Conservation (phyloP, 2,113 vertebrate genomes). For the Eurystomus gularis region DNA sequence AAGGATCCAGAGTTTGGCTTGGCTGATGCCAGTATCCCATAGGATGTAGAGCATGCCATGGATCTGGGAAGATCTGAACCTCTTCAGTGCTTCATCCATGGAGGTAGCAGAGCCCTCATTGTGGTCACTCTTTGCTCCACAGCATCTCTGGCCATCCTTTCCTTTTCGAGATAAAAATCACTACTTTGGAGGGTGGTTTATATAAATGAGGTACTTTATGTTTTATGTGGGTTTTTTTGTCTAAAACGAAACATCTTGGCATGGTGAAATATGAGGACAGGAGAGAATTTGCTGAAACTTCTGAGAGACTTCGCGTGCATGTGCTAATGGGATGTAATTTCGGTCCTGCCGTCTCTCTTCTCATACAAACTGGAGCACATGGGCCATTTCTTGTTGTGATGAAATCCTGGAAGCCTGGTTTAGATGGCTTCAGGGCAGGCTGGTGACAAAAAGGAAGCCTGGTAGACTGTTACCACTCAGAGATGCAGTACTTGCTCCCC, state of each 20-base stretch:
- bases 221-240: background rate
- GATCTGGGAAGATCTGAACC: background rate
- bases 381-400: background rate
- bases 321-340: background rate
- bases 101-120: background rate
- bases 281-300: conserved; percentile 2
- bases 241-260: background rate
- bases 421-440: background rate
- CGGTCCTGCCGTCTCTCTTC: background rate
- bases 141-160: background rate
- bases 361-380: background rate
- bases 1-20: background rate
- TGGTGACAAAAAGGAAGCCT: background rate
- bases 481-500: background rate
- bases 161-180: background rate
- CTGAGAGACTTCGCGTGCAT: background rate
- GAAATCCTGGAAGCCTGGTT: background rate
- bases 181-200: background rate
- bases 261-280: background rate
- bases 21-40: background rate
- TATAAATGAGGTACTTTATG: background rate
- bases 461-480: background rate
- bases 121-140: background rate
- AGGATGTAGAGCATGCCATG: background rate
- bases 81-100: background rate